Base-by-base conservation (phyloP, 2,888 invertebrate species). In the Physocephala rufipes region DNA sequence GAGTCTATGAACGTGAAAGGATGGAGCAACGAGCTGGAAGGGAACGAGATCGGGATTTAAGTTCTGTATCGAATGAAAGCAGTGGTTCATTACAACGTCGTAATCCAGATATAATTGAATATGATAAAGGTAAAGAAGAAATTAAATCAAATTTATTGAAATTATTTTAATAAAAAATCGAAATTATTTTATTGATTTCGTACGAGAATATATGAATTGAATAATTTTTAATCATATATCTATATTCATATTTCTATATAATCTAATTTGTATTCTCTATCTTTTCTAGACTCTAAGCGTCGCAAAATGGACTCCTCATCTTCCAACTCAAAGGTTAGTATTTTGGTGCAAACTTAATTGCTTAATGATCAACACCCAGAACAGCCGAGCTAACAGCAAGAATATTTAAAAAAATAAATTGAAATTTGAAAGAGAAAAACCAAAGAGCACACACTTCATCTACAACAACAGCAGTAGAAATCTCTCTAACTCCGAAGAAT, bases 291-390 rank as follows among this genome's bases (percentile, higher is more conserved):
- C 87, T 88, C 90, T 81, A 95, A 95, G 88, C 90, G 95, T 87
- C 91, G 94, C 88, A 95, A 94, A 91, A 86, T 94, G 87, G 95
- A 95, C 86, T 89, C n/a, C n/a, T n/a, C 87, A 86, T 88, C 90
- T 87, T 88, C 89, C 82, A 90, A 90, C 86, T 90, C 92, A 89
- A 95, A 94, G 93, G 94, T 94, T 91, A 91, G 92, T 92, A 92
- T 91, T 88, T 89, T 88, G 87, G 88, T 89, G 87, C 84, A 84
- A 81, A 77, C 82, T 73, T 82, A 82, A 78, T 82, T 79, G 79
- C 79, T 82, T 81, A 84, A 77, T 79, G 81, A 71, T 73, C 64
- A 69, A 75, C 74, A 76, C 75, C 74, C 72, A 66, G 64, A 69
- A 36, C 71, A 67, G 67, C 74, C 73, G 70, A 65, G 58, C 21